These are phyloP conservation scores for Porites cylindrica DNA, from an alignment of 92 coral and sea anemone genomes.

Conservation along the genomic window DNA sequence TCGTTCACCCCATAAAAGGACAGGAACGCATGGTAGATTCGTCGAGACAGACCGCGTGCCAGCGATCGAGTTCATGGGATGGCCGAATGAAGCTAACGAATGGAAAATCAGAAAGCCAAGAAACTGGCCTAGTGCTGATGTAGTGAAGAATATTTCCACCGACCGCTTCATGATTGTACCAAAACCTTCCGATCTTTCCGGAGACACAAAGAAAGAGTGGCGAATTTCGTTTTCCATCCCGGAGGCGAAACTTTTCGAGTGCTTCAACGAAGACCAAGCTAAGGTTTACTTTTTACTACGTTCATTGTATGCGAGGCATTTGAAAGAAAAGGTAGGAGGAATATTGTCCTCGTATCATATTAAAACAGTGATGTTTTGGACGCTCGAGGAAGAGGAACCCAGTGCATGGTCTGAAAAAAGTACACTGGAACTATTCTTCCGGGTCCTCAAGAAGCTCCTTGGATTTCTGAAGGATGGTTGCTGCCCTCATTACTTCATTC, in stretches of 20 bases:
- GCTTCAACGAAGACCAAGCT: constrained; percentile 27
- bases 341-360: constrained; percentile 44
- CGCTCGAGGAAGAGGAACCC: constrained; percentile 41
- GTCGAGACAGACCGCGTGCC: constrained; percentile 20
- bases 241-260: constrained; percentile 38
- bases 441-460: constrained; percentile 16
- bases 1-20: background rate
- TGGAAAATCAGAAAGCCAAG: constrained; percentile 43
- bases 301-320: constrained; percentile 24
- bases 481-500: constrained; percentile 49
- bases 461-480: constrained; percentile 17
- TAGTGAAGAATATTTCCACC: constrained; percentile 15
- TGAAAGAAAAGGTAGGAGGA: constrained; percentile 39
- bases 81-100: constrained; percentile 20
- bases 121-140: constrained; percentile 32
- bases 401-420: constrained; percentile 33
- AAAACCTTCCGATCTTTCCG: constrained; percentile 32
- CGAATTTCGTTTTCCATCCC: constrained; percentile 42
- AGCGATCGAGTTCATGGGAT: constrained; percentile 43
- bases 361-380: constrained; percentile 58
- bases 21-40: no score
- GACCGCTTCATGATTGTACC: constrained; percentile 42
- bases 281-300: constrained; percentile 46
- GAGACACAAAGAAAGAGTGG: constrained; percentile 44
- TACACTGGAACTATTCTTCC: constrained; percentile 11